Base-by-base conservation (phyloP, 2,797 vertebrate genomes). In the Graptemys geographica region DNA sequence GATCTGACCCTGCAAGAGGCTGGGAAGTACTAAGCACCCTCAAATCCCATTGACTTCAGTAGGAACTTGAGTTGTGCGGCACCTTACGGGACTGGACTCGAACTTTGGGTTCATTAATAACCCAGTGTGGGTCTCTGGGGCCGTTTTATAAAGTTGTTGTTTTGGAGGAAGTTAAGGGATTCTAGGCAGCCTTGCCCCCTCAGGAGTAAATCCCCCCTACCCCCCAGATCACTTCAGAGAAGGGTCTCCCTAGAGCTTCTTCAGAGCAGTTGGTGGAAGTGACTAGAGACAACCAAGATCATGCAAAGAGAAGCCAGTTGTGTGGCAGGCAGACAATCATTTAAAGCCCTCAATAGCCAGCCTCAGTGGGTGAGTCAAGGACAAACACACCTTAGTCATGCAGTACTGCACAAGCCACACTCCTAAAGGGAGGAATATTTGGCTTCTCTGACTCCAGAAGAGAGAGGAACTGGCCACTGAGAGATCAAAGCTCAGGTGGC, bases 1-100 rank as follows among this genome's bases (percentile, higher is more conserved):
- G 33, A 51, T 85, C 86, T 83, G 82, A 16, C 84, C 91, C 79
- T 86, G 28, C 59, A 72, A 88, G 56, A 91, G 27, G 78, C 55
- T 90, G 1, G 91, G 88, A 91, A 90, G 19, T 82, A 91, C 3
- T 65, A 53, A 94, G n/a, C 81, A 44, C 25, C 72, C 52, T 92
- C 81, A 91, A 95, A 87, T 95, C 52, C 85, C 81, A 94, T 88
- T 83, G 93, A 59, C 85, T 83, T 90, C 83, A 80, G 7, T 92
- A 59, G 65, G 84, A 95, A 55, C 8, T 74, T 51, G 52, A 72
- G 37, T 83, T 93, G 72, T 56, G 81, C 57, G 47, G 78, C 80
- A 84, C 89, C 72, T 49, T n/a, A 79, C 37, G 31, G 55, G 19
- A 86, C 62, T 89, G 49, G 25, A 79, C 28, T 92, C 12, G 59